These are phyloP conservation scores for Ochropleura plecta DNA, from an alignment of 2,888 invertebrate species.

Conservation along the genomic window DNA sequence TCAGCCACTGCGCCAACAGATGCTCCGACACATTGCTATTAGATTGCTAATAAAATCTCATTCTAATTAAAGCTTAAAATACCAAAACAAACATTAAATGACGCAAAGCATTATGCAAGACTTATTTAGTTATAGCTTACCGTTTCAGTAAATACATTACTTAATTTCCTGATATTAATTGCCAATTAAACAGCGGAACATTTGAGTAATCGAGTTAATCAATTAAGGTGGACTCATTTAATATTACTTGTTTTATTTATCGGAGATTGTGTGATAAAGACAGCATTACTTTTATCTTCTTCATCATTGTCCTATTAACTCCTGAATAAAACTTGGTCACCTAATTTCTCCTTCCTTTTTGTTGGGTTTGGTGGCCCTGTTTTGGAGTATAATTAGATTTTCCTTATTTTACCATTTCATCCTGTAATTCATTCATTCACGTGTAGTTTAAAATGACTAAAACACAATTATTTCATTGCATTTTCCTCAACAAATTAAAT, in stretches of 20 bases:
- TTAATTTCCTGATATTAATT: conserved; percentile 52
- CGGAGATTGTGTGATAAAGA: background rate
- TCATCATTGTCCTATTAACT: no score
- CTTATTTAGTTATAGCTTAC: conserved; percentile 6
- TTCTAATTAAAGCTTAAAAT: background rate
- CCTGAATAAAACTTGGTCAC: background rate
- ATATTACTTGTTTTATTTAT: conserved; percentile 2
- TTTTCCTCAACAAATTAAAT: conserved; percentile 41
- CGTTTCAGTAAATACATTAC: conserved; percentile 25
- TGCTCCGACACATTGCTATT: no score
- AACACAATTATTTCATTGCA: background rate
- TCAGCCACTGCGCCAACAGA: no score
- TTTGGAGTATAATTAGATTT: background rate
- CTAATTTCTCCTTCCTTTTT: background rate
- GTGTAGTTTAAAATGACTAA: background rate
- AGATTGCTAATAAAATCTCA: no score
- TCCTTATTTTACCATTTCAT: background rate
- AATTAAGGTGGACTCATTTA: conserved; percentile 9
- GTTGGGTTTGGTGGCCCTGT: background rate
- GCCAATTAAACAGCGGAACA: conserved; percentile 31
- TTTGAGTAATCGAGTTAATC: conserved; percentile 29
- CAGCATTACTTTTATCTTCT: background rate
- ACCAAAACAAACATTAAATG: background rate
- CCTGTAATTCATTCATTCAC: background rate
- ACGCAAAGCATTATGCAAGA: conserved; percentile 23